These are phyloP conservation scores for Heterodera filipjevi DNA, from an alignment of 2,888 invertebrate genomes.

Conservation along the genomic window DNA sequence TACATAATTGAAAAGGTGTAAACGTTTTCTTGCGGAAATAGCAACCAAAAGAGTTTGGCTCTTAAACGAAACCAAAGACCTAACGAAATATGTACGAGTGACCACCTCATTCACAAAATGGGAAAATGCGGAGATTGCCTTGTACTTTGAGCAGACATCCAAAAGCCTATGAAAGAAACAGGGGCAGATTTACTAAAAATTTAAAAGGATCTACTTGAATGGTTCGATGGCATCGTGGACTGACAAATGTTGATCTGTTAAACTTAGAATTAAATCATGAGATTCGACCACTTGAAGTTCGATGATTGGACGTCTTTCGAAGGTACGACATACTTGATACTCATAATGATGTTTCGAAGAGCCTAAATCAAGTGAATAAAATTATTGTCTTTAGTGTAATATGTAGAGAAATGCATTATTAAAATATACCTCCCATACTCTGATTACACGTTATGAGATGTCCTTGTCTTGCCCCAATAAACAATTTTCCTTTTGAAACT, in stretches of 20 bases:
- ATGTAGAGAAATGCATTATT: too few relatives aligned
- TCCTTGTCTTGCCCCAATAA: slow-evolving; percentile 40
- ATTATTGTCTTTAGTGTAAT: too few relatives aligned
- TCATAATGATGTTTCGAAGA: slow-evolving; percentile 26
- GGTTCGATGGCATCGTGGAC: slow-evolving; percentile 38
- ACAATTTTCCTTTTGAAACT: slow-evolving; percentile 39
- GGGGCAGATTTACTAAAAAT: background rate
- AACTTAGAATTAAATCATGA: slow-evolving; percentile 53
- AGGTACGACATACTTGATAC: slow-evolving; percentile 42
- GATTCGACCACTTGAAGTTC: slow-evolving; percentile 52
- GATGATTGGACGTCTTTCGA: slow-evolving; percentile 51
- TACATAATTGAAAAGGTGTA: slow-evolving; percentile 58
- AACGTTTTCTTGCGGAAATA: slow-evolving; percentile 49
- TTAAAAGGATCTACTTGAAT: slow-evolving; percentile 14
- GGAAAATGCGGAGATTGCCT: slow-evolving; percentile 41
- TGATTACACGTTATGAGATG: slow-evolving; percentile 39
- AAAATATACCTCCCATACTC: slow-evolving; percentile 25
- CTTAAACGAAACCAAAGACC: slow-evolving; percentile 37
- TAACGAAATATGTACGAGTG: slow-evolving; percentile 25
- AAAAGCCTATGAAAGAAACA: slow-evolving; percentile 8
- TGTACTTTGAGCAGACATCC: slow-evolving; percentile 34
- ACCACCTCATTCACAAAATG: slow-evolving; percentile 39
- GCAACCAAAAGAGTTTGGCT: slow-evolving; percentile 48
- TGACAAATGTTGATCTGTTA: slow-evolving; percentile 50
- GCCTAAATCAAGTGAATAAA: too few relatives aligned